Base-by-base conservation (phyloP, 2,113 vertebrate species). In the Anolis carolinensis region DNA sequence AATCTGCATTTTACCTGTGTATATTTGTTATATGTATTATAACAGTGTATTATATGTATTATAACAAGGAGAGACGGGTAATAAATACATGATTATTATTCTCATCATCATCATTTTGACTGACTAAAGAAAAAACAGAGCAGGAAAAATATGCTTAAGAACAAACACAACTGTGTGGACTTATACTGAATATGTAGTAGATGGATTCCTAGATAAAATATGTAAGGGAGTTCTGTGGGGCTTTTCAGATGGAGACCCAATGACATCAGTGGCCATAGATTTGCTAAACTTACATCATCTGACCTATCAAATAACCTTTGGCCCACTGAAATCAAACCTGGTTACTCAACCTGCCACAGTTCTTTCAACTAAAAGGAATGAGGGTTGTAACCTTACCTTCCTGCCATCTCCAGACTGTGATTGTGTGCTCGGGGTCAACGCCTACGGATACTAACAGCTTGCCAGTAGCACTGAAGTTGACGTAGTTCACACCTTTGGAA, bases 331-430 rank as follows among this genome's bases (percentile, higher is more conserved):
- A 16, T 13, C 55, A 59, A 4, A 59, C 18, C 55, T 59, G 55
- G 14, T 59, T 59, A 59, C 55, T 14, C 55, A 59, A 30, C 27
- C 27, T 20, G 5, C n/a, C 7, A 0, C 23, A 5, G 32, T 16
- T 83, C 11, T 76, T 63, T 2, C 0, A 55, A 76, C 50, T 27
- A 72, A 32, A 36, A 89, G 74, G 59, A 67, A 30, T 1, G 8
- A 0, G 0, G 3, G 2, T 50, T 25, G 18, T 16, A 0, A 4
- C 82, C 20, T 80, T 94, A 99, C 99, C 99, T 97, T 99, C 99
- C 68, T 99, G 98, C 99, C 99, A 99, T 83, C 98, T 96, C 98
- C 99, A 99, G 76, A 99, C 97, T 0, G 98, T 99, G 96, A 99
- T 98, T 73, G 98, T 98, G 88, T 99, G 98, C 50, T 99, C 98